Evolutionary conservation across 2,797 vertebrate species (phyloP).

Genomic region (Apogon hyalosoma): DNA sequence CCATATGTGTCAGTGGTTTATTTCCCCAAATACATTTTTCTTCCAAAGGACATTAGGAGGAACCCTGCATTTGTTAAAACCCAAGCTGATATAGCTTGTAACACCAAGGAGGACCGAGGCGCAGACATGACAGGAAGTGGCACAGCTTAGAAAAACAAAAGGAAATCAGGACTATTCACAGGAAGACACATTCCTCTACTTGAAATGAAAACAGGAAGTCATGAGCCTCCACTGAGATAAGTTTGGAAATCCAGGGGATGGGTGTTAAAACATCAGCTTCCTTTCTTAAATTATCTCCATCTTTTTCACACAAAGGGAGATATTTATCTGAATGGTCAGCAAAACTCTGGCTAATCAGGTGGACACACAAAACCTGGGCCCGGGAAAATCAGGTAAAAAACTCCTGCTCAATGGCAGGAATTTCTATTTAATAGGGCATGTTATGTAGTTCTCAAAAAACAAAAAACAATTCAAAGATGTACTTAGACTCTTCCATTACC

Average conservation of each 20-base stretch:
- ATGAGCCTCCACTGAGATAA: slow-evolving; percentile 22
- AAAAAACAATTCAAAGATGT: too few species aligned
- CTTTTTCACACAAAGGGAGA: slow-evolving; percentile 2
- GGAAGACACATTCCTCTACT: slow-evolving; percentile 50
- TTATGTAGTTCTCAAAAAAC: too few species aligned
- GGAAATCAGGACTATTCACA: slow-evolving; percentile 55
- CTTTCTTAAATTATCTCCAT: slow-evolving; percentile 30
- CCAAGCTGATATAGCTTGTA: slow-evolving; percentile 27
- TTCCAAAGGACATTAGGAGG: slow-evolving; percentile 4
- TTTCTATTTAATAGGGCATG: too few species aligned
- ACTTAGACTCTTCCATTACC: too few species aligned
- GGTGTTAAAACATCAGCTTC: slow-evolving; percentile 46
- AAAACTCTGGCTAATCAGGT: not conserved
- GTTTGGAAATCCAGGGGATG: slow-evolving; percentile 37
- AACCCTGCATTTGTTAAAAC: not conserved
- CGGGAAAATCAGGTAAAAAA: not conserved
- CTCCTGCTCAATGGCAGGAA: too few species aligned
- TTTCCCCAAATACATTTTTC: too few species aligned
- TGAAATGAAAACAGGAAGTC: slow-evolving; percentile 66
- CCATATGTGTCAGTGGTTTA: not conserved
- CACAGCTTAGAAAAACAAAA: slow-evolving; percentile 48
- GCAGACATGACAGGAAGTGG: slow-evolving; percentile 57
- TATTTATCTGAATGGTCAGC: slow-evolving; percentile 17
- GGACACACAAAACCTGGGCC: not conserved
- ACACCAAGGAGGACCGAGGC: slow-evolving; percentile 16